Base-by-base conservation (phyloP, 2,888 invertebrate genomes). In the Seira musarum region DNA sequence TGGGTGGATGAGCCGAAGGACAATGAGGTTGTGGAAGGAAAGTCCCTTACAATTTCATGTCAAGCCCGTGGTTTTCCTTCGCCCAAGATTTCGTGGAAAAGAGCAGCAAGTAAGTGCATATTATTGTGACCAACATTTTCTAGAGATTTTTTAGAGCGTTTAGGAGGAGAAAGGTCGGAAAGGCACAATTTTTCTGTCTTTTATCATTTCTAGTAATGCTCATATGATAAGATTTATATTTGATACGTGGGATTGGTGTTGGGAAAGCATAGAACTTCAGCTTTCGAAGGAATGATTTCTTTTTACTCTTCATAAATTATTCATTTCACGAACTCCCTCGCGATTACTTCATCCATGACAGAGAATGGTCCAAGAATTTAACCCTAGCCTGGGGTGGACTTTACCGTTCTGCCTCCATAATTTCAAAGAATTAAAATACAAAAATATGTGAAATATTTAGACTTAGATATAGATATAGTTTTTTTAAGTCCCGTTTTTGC, bases 11-110 rank as follows among this genome's bases (percentile, higher is more conserved):
- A 89, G 65, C 88, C 88, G 6, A 86, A 87, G 46, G 89, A 89
- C 75, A 87, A 87, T 35, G 88, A 88, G 72, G 88, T 89, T 8
- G 88, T 88, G 3, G 88, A 88, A 21, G 90, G 89, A 19, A 88
- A 88, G 22, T 85, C 87, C 17, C 87, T 89, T n/a, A 86, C 87
- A 10, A 86, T 90, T 57, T 87, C 88, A 17, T 90, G 90, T 85
- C 87, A 88, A 78, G 89, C 89, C 0, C 88, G 89, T 35, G 90
- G 90, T 1, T 90, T 89, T 84, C 90, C 90, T 0, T 87, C 87
- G 5, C 89, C 89, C 1, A 85, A 82, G n/a, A 86, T 90, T 21
- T 87, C 87, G n/a, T 90, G 90, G 90, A 88, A 87, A 57, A 89
- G 88, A 84, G 87, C 88, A 21, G 86, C 85, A 83, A 89, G 90